A percentile compares a stretch with the other conserved stretches of the same genome.
These are phyloP conservation scores for Thamnophis elegans DNA, from an alignment of 2,797 vertebrate genomes.

Conservation along the genomic window DNA sequence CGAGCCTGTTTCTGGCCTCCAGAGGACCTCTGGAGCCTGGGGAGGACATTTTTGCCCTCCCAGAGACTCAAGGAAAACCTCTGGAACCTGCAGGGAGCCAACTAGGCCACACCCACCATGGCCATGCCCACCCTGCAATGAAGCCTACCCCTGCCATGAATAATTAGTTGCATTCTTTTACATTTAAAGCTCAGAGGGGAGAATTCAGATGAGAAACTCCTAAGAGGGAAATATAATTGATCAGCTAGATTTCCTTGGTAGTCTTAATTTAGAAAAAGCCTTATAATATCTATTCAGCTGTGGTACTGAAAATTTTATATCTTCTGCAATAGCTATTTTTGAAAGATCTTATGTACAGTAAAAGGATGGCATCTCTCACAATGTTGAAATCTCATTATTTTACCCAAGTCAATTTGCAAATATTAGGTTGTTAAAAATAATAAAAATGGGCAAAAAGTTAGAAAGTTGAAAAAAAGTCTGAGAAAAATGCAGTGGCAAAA, in stretches of 20 bases:
- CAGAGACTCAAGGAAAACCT: too few relatives aligned
- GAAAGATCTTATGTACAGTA: neutral
- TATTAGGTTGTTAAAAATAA: neutral
- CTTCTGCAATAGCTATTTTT: neutral
- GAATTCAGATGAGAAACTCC: neutral
- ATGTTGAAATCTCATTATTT: neutral
- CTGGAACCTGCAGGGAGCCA: too few relatives aligned
- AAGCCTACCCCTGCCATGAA: neutral
- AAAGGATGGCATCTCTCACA: neutral
- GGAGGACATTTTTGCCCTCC: too few relatives aligned
- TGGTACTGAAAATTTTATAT: neutral
- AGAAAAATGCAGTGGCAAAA: neutral
- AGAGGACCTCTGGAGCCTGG: too few relatives aligned
- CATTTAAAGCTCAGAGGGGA: neutral
- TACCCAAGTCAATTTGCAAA: neutral
- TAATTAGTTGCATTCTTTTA: neutral
- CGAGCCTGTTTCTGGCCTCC: too few relatives aligned
- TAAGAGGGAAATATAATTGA: neutral
- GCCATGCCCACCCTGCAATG: too few relatives aligned
- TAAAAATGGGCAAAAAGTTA: neutral
- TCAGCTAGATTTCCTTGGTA: neutral
- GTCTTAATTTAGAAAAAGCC: neutral
- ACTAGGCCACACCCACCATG: too few relatives aligned
- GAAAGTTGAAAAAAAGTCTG: neutral
- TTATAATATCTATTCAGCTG: neutral